These are phyloP conservation scores for Corythornis leucogaster DNA, from an alignment of 2,797 vertebrate species.

Conservation along the genomic window DNA sequence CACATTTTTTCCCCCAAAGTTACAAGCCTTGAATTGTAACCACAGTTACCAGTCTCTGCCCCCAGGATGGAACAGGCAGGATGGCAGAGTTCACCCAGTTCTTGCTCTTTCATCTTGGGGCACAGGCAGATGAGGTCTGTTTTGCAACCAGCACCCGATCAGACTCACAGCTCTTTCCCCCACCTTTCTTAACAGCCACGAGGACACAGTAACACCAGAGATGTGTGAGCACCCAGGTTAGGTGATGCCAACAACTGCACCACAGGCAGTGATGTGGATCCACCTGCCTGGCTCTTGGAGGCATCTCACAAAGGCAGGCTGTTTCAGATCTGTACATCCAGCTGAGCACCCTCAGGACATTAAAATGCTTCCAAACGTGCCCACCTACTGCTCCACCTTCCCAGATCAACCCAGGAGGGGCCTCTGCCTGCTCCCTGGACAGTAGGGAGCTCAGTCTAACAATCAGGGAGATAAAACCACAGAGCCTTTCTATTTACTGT, in stretches of 20 bases:
- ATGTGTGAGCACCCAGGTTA: accelerated
- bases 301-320: neutral
- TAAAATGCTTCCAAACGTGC: accelerated
- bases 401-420: neutral
- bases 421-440: neutral
- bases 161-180: neutral
- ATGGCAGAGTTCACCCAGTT: neutral
- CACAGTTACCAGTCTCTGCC: neutral
- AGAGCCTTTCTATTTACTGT: conserved; percentile 46
- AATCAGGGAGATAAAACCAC: neutral
- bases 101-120: neutral
- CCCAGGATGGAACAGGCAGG: neutral
- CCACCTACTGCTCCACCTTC: neutral
- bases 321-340: accelerated
- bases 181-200: neutral
- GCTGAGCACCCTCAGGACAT: neutral
- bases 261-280: neutral
- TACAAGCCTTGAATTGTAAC: neutral
- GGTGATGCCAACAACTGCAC: neutral
- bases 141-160: neutral
- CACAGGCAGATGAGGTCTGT: accelerated
- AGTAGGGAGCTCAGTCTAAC: neutral
- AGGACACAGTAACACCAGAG: accelerated
- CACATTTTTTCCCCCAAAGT: neutral
- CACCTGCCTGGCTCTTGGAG: neutral